phyloP scores from a whole-genome alignment of 1,140 invertebrate genomes.

The Plectrocnemia conspersa region DNA sequence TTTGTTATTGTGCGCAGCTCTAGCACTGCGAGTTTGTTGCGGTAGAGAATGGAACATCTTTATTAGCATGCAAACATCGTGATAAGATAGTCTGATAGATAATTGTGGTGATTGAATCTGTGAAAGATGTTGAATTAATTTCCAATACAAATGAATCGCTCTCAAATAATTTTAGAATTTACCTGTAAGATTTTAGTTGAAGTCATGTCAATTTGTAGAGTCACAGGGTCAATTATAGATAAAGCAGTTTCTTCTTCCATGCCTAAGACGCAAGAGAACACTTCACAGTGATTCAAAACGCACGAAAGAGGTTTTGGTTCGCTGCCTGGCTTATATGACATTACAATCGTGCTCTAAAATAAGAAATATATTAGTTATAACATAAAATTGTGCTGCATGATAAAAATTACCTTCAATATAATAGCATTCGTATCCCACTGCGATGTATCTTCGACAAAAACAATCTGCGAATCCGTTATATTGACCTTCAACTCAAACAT shows the following conservation, averaged over 20 bases:
- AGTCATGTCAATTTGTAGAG: conserved; percentile 64
- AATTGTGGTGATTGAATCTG: conserved; percentile 65
- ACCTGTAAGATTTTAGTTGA: conserved; percentile 45
- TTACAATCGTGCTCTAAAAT: conserved; percentile 74
- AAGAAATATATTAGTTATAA: conserved; percentile 10
- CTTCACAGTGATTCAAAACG: conserved; percentile 83
- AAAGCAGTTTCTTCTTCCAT: conserved; percentile 90
- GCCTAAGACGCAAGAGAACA: conserved; percentile 90
- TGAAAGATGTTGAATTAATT: conserved; percentile 10
- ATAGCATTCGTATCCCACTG: conserved; percentile 88
- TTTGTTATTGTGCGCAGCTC: conserved; percentile 40
- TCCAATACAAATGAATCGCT: conserved; percentile 2
- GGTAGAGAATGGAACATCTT: conserved; percentile 84
- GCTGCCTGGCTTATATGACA: conserved; percentile 72
- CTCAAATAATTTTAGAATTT: conserved; percentile 21
- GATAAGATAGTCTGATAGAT: conserved; percentile 84
- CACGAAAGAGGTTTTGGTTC: conserved; percentile 75
- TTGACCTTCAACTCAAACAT: conserved; percentile 88
- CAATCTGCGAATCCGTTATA: conserved; percentile 91
- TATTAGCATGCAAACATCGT: conserved; percentile 88
- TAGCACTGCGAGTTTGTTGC: conserved; percentile 63
- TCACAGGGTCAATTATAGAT: conserved; percentile 93
- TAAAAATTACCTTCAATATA: conserved; percentile 74
- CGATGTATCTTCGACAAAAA: conserved; percentile 87
- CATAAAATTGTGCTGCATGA: conserved; percentile 1